These are phyloP conservation scores for Orestias chungarensis DNA, from an alignment of 2,797 vertebrate genomes.

Conservation along the genomic window DNA sequence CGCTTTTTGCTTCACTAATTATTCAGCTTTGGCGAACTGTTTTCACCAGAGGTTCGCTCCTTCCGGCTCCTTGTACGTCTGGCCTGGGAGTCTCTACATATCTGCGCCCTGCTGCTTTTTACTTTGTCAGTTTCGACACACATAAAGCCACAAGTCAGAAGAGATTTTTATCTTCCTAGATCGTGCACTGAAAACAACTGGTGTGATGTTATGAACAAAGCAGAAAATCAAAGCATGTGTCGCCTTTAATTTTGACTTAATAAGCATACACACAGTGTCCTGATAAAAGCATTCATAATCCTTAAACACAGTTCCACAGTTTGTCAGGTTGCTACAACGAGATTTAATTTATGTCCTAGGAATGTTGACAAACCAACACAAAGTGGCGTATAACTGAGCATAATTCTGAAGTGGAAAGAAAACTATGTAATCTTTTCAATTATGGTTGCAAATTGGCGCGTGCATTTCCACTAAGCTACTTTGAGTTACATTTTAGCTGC, in stretches of 20 bases:
- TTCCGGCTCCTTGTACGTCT: too few species aligned
- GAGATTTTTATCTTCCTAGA: background rate
- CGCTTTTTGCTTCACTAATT: background rate
- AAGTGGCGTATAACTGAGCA: background rate
- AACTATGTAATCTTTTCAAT: background rate
- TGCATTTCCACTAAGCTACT: background rate
- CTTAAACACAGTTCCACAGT: too few species aligned
- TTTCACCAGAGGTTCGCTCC: background rate
- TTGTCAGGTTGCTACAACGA: background rate
- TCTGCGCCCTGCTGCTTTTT: background rate
- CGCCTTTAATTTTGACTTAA: background rate
- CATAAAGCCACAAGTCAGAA: conserved; percentile 2
- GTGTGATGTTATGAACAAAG: background rate
- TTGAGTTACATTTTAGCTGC: background rate
- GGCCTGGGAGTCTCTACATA: background rate
- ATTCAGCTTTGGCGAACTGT: background rate
- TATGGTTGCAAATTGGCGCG: background rate
- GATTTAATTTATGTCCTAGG: background rate
- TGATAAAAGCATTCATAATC: background rate
- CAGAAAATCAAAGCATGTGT: background rate
- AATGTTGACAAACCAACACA: background rate
- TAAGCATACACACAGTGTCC: background rate
- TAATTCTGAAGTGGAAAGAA: background rate
- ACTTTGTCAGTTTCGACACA: background rate
- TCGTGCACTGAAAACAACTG: background rate